Base-by-base conservation (phyloP, 2,113 vertebrate genomes). In the Corydoras maculifer region DNA sequence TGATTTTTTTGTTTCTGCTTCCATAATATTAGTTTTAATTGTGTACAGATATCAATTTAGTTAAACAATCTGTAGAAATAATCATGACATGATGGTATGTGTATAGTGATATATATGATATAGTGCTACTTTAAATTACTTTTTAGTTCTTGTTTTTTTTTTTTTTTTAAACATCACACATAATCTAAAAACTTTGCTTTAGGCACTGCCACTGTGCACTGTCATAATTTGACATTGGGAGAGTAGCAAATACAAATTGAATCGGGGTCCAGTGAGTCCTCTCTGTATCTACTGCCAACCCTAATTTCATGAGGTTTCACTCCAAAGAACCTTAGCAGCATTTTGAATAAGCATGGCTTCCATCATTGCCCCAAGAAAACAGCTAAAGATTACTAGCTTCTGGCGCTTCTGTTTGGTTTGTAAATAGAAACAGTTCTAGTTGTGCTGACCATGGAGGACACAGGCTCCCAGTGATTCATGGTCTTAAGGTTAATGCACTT, bases 251-350 rank as follows among this genome's bases (percentile, higher is more conserved):
- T 43, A 43, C 35, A 43, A 43, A 43, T 43, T 31, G 0, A 9
- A 6, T 9, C 29, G 29, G 12, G 31, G 58, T 49, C 18, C 12
- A 43, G 29, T 49, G 35, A 43, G 3, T 50, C 4, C 30, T 30
- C 58, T 59, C 13, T 10, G 25, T 2, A 1, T 54, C 49, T 43
- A 48, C 9, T 49, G 35, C 15, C 50, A 31, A 58, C 60, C 10
- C 25, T 30, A 18, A 30, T 54, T 74, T 55, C 48, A 67, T 66
- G 55, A 73, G 48, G 57, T 48, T 69, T 77, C 62, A 70, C 4
- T 8, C 66, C 59, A 50, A 69, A 70, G 65, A 70, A 77, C 62
- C 65, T 62, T 63, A 73, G 61, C 66, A 76, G 69, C 35, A 54
- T 18, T 66, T 59, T 25, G 29, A 65, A 65, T 62, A 32, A 49